Evolutionary conservation across 2,797 vertebrate genomes (phyloP), one percentile per base, ranked within the genome.

Genomic region (Picus viridis): DNA sequence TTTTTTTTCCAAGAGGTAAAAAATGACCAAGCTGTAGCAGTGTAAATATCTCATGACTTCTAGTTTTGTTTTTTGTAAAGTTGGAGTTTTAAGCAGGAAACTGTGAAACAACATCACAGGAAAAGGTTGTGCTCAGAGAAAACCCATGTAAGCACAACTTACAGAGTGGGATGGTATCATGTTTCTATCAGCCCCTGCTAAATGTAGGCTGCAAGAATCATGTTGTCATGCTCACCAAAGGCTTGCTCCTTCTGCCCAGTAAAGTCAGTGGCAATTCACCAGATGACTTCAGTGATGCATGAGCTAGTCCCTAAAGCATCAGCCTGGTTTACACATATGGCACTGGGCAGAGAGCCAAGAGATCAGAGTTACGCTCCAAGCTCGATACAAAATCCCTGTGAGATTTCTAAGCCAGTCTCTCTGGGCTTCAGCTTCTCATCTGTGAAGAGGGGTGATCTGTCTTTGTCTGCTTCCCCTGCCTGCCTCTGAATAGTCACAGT

Each of bases 1-100:
- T 16, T 43, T 94, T 36, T 91, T 94, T 86, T 72, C 70, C 83
- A 94, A 53, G 67, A 88, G 29, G 71, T 88, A 94, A 84, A 93
- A 94, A 93, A 56, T 82, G n/a, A 94, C 71, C 68, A 45, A 68
- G 54, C n/a, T 88, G 68, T 43, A 84, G 84, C 80, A 88, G 89
- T 26, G 59, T 93, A 92, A 95, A 93, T 82, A 92, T 61, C 30
- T 91, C 70, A 12, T 15, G 2, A 7, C 9, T 71, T n/a, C 56
- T 62, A 58, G 29, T 43, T 16, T 23, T 41, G 36, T 27, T 32
- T 45, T 26, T 13, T 11, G 9, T 19, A 4, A 71, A 91, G 24
- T 47, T 65, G 20, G 13, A 8, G 8, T 88, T 93, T 89, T 78
- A 27, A 47, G 59, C 72, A 83, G 65, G 51, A 81, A 94, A 89